A percentile compares a stretch with the other conserved stretches of the same genome.
Conservation (phyloP, 2,888 invertebrate genomes). For the Mythimna loreyi region DNA sequence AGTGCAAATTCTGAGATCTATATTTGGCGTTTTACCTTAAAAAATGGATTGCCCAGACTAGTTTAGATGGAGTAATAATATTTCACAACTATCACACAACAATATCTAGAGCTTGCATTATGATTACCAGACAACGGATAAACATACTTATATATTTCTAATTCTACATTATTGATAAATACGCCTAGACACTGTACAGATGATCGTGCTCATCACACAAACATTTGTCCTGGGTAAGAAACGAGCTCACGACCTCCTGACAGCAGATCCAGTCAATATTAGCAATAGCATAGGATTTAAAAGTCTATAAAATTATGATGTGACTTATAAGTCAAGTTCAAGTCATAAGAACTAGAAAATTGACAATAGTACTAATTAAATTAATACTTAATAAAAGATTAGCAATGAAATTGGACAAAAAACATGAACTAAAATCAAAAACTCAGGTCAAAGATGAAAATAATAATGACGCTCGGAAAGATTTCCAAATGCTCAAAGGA, state of each 20-base stretch:
- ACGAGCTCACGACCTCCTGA: too few relatives aligned
- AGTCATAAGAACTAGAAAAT: neutral
- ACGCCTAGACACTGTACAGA: too few relatives aligned
- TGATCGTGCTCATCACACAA: too few relatives aligned
- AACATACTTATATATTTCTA: too few relatives aligned
- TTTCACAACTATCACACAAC: too few relatives aligned
- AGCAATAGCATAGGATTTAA: neutral
- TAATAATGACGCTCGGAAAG: neutral
- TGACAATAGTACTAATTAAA: neutral
- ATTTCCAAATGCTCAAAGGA: neutral
- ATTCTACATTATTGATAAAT: too few relatives aligned
- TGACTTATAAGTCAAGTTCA: too few relatives aligned
- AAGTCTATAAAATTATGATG: neutral
- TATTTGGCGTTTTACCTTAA: slow-evolving; percentile 9
- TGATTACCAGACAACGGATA: too few relatives aligned
- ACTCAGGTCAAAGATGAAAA: neutral
- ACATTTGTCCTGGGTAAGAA: too few relatives aligned
- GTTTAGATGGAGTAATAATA: neutral
- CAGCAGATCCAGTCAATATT: too few relatives aligned
- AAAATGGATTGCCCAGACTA: neutral
- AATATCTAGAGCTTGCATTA: too few relatives aligned
- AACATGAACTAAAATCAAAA: neutral
- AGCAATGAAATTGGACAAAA: neutral
- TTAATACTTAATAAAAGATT: neutral
- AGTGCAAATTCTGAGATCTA: slow-evolving; percentile 12